Percentiles rank a stretch among this genome's conserved stretches.
Evolutionary conservation across 2,888 invertebrate species (phyloP).

Genomic region (Rhagium mordax): DNA sequence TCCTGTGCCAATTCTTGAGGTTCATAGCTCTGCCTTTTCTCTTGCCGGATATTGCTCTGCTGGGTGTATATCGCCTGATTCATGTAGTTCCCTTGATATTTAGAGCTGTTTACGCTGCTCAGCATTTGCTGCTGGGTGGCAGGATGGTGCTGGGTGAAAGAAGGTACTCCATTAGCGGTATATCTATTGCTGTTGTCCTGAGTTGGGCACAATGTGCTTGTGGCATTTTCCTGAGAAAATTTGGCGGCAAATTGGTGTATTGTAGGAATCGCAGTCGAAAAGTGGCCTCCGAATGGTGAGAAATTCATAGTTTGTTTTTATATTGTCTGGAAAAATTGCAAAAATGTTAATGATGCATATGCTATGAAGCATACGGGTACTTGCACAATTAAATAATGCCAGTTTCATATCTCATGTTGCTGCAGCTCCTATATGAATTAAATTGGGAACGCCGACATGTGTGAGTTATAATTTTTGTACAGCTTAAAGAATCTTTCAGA

Average conservation of each 20-base stretch:
- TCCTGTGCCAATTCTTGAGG: constrained; percentile 66
- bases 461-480: too few relatives aligned
- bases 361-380: too few relatives aligned
- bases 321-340: constrained; percentile 17
- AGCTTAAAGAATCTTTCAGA: too few relatives aligned
- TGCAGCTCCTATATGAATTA: too few relatives aligned
- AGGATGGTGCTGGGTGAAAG: constrained; percentile 69
- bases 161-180: constrained; percentile 71
- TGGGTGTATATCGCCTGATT: constrained; percentile 63
- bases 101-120: constrained; percentile 59
- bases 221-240: constrained; percentile 71
- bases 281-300: constrained; percentile 87
- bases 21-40: constrained; percentile 64
- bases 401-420: too few relatives aligned
- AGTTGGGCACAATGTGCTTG: constrained; percentile 48
- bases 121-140: constrained; percentile 63
- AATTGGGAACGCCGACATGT: too few relatives aligned
- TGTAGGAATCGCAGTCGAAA: constrained; percentile 83
- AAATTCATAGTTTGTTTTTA: constrained; percentile 81
- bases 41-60: constrained; percentile 61
- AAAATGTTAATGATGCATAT: too few relatives aligned
- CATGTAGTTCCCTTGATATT: constrained; percentile 63
- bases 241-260: constrained; percentile 90
- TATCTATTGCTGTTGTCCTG: constrained; percentile 64
- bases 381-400: too few relatives aligned